A percentile compares a stretch with the other conserved stretches of the same genome.
These are phyloP conservation scores for Phrynocephalus forsythii DNA, from an alignment of 2,797 vertebrate species.

Conservation along the genomic window DNA sequence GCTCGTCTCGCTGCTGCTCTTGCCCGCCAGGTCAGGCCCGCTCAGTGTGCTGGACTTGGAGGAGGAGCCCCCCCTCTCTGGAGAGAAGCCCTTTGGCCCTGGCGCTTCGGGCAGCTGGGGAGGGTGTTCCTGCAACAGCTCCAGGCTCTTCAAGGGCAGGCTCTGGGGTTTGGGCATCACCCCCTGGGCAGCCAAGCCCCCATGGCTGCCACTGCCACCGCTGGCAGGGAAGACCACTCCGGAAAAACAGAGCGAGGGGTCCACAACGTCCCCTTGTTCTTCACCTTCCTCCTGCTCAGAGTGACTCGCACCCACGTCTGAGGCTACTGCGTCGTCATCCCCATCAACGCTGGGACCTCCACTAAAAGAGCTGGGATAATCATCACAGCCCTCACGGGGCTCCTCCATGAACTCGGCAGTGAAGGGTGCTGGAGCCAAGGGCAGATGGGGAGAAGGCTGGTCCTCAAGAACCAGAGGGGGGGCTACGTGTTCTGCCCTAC, in stretches of 20 bases:
- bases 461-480: neutral
- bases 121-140: constrained; percentile 32
- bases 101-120: neutral
- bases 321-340: neutral
- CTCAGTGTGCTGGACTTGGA: constrained; percentile 83
- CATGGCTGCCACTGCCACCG: constrained; percentile 29
- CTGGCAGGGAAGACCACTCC: constrained; percentile 43
- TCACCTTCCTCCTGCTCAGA: neutral
- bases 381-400: neutral
- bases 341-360: neutral
- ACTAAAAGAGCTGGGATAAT: neutral
- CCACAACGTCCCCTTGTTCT: neutral
- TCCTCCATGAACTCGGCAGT: neutral
- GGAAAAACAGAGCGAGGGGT: neutral
- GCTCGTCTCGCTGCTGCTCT: constrained; percentile 90
- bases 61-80: constrained; percentile 58
- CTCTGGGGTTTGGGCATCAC: constrained; percentile 48
- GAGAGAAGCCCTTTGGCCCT: neutral
- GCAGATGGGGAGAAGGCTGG: neutral
- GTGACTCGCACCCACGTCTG: neutral
- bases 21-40: constrained; percentile 80
- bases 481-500: neutral
- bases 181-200: neutral
- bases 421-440: neutral
- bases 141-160: constrained; percentile 21